Evolutionary conservation across 2,113 vertebrate species (phyloP), one percentile per base, ranked within the genome.

Genomic region (Lepisosteus osseus): DNA sequence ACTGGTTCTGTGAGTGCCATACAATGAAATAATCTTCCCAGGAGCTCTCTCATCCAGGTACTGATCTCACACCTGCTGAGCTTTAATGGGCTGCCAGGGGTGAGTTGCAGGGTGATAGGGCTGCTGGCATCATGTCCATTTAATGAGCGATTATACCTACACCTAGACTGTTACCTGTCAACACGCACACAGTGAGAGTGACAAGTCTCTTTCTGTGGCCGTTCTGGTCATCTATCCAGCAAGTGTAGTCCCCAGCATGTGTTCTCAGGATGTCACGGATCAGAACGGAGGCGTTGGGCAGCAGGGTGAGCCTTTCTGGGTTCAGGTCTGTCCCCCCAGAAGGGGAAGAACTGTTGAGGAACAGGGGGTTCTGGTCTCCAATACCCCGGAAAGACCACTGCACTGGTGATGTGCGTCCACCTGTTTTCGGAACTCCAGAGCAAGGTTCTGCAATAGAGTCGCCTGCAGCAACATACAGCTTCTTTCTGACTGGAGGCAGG

Each of bases 201-300:
- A 79, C 54, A 13, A 74, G 13, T 57, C 70, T 78, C 1, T 75
- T 13, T 43, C 1, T 6, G 3, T 73, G 40, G 66, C 43, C 47
- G n/a, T 17, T 29, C 61, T 69, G 74, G 59, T 8, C 45, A 6
- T 5, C 57, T 7, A 6, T 70, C 84, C 80, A 84, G 76, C 84
- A 88, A 7, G 61, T 81, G 56, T 86, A 88, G 54, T 73, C 77
- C 5, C 86, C 86, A 12, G 74, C 79, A 73, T 83, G 14, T 57
- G 54, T 12, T 12, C 4, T 12, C 63, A 15, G 67, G 6, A 87
- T 74, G 41, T 78, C 68, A 11, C 0, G 6, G 55, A 87, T 69
- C 12, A 64, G 11, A 65, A 86, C n/a, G 0, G 66, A 66, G 14
- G 67, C 77, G 57, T 75, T 72, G 42, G 65, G 8, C 55, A 66